These are phyloP conservation scores for Maconellicoccus hirsutus DNA, from an alignment of 1,140 invertebrate genomes.

Conservation along the genomic window DNA sequence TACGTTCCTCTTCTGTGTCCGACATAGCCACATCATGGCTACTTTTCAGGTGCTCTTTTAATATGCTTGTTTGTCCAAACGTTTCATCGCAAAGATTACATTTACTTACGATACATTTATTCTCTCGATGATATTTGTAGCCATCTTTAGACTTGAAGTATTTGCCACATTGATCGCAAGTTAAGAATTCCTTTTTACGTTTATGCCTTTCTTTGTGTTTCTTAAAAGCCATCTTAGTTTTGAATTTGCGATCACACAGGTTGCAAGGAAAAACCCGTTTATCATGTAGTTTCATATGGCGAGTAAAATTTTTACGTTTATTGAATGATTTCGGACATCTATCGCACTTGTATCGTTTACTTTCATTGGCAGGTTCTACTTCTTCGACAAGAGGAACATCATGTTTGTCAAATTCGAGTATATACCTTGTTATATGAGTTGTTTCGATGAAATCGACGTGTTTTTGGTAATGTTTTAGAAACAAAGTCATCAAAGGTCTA, in stretches of 20 bases:
- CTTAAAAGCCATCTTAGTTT: neutral
- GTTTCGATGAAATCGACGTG: neutral
- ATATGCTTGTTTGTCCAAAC: neutral
- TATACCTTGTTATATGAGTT: neutral
- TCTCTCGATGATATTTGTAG: neutral
- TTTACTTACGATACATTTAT: neutral
- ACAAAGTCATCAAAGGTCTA: neutral
- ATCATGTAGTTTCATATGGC: neutral
- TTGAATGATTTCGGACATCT: neutral
- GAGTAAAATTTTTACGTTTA: neutral
- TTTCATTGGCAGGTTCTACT: neutral
- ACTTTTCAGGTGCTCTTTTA: neutral
- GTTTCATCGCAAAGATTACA: neutral
- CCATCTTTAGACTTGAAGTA: neutral
- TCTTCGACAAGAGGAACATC: neutral
- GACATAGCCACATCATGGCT: neutral
- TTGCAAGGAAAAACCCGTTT: neutral
- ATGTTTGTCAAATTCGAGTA: neutral
- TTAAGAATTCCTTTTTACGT: neutral
- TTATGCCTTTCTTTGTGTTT: neutral
- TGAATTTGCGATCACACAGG: neutral
- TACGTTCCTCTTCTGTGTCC: neutral
- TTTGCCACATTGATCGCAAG: neutral
- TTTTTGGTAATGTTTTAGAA: neutral
- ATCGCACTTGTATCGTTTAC: neutral